Base-by-base conservation (phyloP, 2,888 invertebrate species). In the Sinodicranocentrus sp. region DNA sequence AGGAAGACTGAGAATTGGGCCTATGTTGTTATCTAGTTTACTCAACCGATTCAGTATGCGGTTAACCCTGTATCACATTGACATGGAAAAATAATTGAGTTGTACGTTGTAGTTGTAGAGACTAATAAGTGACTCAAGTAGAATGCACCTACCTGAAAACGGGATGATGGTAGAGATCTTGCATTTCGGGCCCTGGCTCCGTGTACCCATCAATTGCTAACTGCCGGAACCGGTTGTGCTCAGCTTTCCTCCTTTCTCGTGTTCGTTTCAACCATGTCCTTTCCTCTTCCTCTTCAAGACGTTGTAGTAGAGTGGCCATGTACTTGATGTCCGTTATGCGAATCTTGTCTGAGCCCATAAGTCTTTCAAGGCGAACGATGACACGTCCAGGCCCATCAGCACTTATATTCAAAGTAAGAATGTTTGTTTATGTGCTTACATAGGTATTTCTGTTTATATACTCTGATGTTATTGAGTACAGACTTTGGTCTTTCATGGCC, bases 291-390 rank as follows among this genome's bases (percentile, higher is more conserved):
- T 92, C 92, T 43, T 93, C 91, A 86, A 94, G 93, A 65, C 93
- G 91, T 52, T 93, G 92, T 89, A 94, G 93, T 73, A 94, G 91
- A 25, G 92, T 92, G 85, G 92, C 92, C 94, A 95, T 94, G 91
- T 93, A 94, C 84, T 91, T 91, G 88, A 94, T 92, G 90, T 94
- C 94, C 1, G 94, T 94, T 82, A 94, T 91, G 88, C 92, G 92
- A 75, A 94, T 94, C 89, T 94, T 91, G 90, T 93, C 94, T 28
- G 93, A 93, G 70, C 94, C 94, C 94, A 94, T 94, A 85, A 94
- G 92, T 90, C 93, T 93, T 90, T 94, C 94, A 89, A 94, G 91
- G 25, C 93, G 92, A 25, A 88, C 86, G 8, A 87, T 82, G n/a
- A 88, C 87, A 59, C 88, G 87, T 68, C 84, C 86, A 1, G 87